phyloP scores from a whole-genome alignment of 2,113 vertebrate genomes.

The Scartelaos histophorus region DNA sequence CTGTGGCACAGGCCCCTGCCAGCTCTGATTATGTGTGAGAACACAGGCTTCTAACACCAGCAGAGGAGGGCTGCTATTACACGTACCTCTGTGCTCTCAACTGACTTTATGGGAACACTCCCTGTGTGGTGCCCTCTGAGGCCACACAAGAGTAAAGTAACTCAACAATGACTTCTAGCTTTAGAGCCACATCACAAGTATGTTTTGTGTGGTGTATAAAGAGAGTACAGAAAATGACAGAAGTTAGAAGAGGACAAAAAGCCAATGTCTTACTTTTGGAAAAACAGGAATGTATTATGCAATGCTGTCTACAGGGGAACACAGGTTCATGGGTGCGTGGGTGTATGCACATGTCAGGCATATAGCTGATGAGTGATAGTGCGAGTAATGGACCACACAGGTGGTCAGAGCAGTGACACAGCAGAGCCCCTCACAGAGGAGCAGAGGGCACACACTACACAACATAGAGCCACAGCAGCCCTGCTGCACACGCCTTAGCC shows the following conservation, averaged over 20 bases:
- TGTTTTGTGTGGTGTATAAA: background rate
- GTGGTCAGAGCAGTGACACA: slow-evolving; percentile 58
- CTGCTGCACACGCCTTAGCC: slow-evolving; percentile 28
- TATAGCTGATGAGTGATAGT: slow-evolving; percentile 51
- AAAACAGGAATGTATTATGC: background rate
- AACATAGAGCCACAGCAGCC: slow-evolving; percentile 57
- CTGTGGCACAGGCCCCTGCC: slow-evolving; percentile 65
- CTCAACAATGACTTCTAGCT: background rate
- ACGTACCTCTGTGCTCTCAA: background rate
- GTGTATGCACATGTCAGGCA: slow-evolving; percentile 37
- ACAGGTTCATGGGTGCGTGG: slow-evolving; percentile 31
- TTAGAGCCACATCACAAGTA: background rate
- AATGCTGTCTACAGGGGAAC: slow-evolving; percentile 5
- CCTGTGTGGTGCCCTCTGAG: background rate
- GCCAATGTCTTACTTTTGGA: slow-evolving; percentile 1
- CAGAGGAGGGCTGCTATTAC: background rate
- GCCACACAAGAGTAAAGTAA: background rate
- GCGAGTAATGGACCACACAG: slow-evolving; percentile 74
- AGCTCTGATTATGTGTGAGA: slow-evolving; percentile 71
- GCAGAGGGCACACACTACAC: slow-evolving; percentile 47
- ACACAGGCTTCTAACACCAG: slow-evolving; percentile 58
- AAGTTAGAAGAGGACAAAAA: slow-evolving; percentile 9
- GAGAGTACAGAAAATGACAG: background rate
- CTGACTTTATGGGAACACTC: background rate
- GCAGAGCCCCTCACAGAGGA: slow-evolving; percentile 43